phyloP scores from a whole-genome alignment of 2,113 vertebrate species.

The Tragulus kanchil region DNA sequence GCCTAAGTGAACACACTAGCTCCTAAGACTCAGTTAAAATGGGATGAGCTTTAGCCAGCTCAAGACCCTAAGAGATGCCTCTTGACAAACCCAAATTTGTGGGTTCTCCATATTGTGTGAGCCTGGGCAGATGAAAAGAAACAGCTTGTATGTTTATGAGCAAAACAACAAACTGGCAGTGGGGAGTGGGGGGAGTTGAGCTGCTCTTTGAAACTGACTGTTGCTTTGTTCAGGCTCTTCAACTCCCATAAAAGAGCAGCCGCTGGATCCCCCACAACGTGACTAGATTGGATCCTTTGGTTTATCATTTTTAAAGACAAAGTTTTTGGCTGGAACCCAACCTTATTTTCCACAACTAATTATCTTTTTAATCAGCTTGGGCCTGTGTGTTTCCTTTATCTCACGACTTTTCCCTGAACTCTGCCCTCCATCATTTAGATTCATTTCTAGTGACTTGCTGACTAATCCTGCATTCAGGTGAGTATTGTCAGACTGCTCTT shows the following conservation, averaged over 20 bases:
- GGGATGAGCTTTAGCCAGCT: neutral
- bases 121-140: slow-evolving; percentile 83
- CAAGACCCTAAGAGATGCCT: neutral
- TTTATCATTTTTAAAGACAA: slow-evolving; percentile 69
- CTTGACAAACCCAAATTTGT: slow-evolving; percentile 32
- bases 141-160: slow-evolving; percentile 83
- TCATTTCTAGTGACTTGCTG: slow-evolving; percentile 51
- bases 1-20: neutral
- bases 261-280: neutral
- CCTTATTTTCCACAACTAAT: slow-evolving; percentile 81
- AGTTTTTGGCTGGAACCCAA: slow-evolving; percentile 60
- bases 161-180: slow-evolving; percentile 78
- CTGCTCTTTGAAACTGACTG: slow-evolving; percentile 80
- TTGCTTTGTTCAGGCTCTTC: slow-evolving; percentile 83
- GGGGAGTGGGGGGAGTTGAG: slow-evolving; percentile 70
- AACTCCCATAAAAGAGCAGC: slow-evolving; percentile 75
- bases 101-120: slow-evolving; percentile 80
- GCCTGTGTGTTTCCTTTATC: slow-evolving; percentile 37
- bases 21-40: neutral
- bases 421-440: slow-evolving; percentile 68
- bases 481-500: neutral
- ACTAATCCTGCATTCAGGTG: slow-evolving; percentile 72
- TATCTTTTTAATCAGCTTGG: slow-evolving; percentile 69
- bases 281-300: neutral
- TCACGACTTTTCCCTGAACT: slow-evolving; percentile 49